Conservation (phyloP, 1,140 invertebrate species). For the Agrilus planipennis region DNA sequence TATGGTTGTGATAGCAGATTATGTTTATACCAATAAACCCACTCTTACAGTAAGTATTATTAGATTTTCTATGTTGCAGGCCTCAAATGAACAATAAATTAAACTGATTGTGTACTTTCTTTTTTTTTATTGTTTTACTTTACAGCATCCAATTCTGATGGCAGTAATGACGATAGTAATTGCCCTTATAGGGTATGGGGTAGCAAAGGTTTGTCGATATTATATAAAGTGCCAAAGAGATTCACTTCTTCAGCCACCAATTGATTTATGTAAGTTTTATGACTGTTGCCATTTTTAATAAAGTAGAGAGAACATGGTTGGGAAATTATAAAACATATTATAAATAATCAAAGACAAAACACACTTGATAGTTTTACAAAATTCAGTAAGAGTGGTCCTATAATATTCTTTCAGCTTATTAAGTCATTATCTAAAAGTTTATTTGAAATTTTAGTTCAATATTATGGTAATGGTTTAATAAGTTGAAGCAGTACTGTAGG, state of each 20-base stretch:
- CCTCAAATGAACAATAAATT: background rate
- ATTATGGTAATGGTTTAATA: too few species aligned
- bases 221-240: slow-evolving; percentile 42
- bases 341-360: slow-evolving; percentile 4
- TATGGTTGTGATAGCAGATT: slow-evolving; percentile 56
- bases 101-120: slow-evolving; percentile 8
- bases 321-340: background rate
- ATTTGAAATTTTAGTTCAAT: slow-evolving; percentile 3
- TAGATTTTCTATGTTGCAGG: slow-evolving; percentile 2
- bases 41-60: slow-evolving; percentile 41
- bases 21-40: slow-evolving; percentile 51
- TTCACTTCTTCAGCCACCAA: slow-evolving; percentile 41
- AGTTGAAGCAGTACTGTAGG: too few species aligned
- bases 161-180: slow-evolving; percentile 44
- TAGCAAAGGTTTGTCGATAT: slow-evolving; percentile 42
- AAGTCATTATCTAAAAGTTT: too few species aligned
- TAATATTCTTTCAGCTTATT: too few species aligned
- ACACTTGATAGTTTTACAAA: slow-evolving; percentile 7
- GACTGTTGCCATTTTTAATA: background rate
- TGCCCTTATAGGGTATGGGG: slow-evolving; percentile 44
- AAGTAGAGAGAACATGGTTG: background rate
- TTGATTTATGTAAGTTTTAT: slow-evolving; percentile 33
- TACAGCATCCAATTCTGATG: slow-evolving; percentile 48
- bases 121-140: slow-evolving; percentile 13
- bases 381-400: too few species aligned